Conservation (phyloP, 1,140 invertebrate species). For the Rhagoletis zephyria region DNA sequence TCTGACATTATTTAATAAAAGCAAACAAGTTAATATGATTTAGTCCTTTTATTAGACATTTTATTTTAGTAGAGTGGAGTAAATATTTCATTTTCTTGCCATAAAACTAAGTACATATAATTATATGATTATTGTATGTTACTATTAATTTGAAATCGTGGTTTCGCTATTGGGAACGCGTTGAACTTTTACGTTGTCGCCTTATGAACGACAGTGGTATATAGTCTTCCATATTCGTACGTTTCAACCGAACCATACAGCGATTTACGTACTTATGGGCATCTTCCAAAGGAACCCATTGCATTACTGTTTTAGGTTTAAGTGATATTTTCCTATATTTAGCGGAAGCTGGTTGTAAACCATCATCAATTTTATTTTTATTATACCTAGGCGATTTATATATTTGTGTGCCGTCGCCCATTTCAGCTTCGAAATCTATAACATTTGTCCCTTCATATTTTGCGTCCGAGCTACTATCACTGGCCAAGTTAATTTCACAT, state of each 20-base stretch:
- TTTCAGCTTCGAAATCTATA: constrained; percentile 29
- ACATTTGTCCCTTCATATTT: neutral
- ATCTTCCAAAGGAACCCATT: constrained; percentile 36
- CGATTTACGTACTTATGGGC: constrained; percentile 43
- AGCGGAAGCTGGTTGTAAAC: no score
- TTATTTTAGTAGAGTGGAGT: no score
- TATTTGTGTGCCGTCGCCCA: constrained; percentile 6
- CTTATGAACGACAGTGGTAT: constrained; percentile 53
- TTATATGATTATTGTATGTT: no score
- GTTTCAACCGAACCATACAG: constrained; percentile 42
- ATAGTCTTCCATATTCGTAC: constrained; percentile 55
- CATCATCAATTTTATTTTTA: neutral
- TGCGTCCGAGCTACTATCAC: constrained; percentile 16
- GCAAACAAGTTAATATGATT: no score
- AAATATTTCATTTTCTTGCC: no score
- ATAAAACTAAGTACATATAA: no score
- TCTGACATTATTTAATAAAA: no score
- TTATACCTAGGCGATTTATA: neutral
- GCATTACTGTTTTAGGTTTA: neutral
- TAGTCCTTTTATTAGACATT: no score
- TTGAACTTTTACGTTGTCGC: constrained; percentile 1
- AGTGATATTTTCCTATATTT: no score
- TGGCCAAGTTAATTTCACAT: neutral
- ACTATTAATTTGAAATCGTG: no score
- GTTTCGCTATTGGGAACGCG: neutral